Evolutionary conservation across 1,140 invertebrate species (phyloP).

Genomic region (Lethocerus indicus): DNA sequence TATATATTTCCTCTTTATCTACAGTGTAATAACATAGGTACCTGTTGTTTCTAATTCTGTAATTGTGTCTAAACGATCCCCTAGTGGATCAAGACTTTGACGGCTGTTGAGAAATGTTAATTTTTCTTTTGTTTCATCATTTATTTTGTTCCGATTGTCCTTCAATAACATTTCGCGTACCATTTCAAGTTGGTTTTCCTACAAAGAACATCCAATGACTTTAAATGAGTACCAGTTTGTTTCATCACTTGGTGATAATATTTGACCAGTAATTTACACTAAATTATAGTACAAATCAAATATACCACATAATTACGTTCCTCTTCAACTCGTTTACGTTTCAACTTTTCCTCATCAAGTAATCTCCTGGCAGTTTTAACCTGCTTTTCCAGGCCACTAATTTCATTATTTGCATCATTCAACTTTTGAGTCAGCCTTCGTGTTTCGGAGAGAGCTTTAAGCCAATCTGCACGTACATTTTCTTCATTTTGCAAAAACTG

Average conservation of each 20-base stretch:
- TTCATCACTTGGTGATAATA: slow-evolving; percentile 3
- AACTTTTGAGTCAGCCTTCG: slow-evolving; percentile 40
- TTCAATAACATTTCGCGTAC: slow-evolving; percentile 54
- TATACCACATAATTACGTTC: slow-evolving; percentile 41
- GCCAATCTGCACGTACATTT: too few relatives aligned
- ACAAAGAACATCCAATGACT: slow-evolving; percentile 16
- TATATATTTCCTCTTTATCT: too few relatives aligned
- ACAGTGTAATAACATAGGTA: too few relatives aligned
- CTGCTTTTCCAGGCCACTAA: slow-evolving; percentile 51
- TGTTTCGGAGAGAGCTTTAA: slow-evolving; percentile 9
- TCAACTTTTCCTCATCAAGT: slow-evolving; percentile 57
- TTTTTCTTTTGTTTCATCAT: slow-evolving; percentile 64
- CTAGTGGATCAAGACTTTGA: slow-evolving; percentile 31
- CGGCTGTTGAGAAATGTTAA: slow-evolving; percentile 48
- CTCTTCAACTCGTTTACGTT: slow-evolving; percentile 37
- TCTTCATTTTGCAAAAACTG: too few relatives aligned
- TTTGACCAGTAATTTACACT: slow-evolving; percentile 11
- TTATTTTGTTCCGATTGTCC: slow-evolving; percentile 44
- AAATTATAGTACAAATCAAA: slow-evolving; percentile 7
- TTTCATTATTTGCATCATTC: slow-evolving; percentile 42
- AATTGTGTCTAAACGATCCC: slow-evolving; percentile 41
- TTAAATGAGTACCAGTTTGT: too few relatives aligned
- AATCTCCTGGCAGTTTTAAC: slow-evolving; percentile 57
- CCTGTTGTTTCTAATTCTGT: slow-evolving; percentile 48
- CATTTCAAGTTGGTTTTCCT: slow-evolving; percentile 56